A percentile compares a stretch with the other conserved stretches of the same genome.
These are phyloP conservation scores for Rhaphigaster nebulosa DNA, from an alignment of 2,888 invertebrate species.

Conservation along the genomic window DNA sequence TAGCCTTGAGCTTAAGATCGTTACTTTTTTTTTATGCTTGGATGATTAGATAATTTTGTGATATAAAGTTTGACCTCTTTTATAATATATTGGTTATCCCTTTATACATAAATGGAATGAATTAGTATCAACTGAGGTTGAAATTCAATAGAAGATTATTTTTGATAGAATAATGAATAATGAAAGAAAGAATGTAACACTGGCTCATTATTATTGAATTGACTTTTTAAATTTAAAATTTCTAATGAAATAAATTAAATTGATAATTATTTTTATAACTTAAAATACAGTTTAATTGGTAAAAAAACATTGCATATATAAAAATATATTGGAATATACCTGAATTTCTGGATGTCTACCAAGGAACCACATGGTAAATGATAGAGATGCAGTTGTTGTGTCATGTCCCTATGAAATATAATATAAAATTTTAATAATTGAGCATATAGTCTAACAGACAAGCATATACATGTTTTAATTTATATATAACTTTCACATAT, in stretches of 20 bases:
- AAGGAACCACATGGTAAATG: conserved; percentile 71
- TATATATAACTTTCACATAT: too few relatives aligned
- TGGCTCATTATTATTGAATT: too few relatives aligned
- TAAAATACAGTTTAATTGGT: background rate
- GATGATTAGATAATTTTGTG: background rate
- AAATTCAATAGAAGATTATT: background rate
- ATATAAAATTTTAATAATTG: background rate
- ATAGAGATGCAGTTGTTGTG: conserved; percentile 74
- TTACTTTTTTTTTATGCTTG: background rate
- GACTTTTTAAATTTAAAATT: too few relatives aligned
- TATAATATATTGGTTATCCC: background rate
- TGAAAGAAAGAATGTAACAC: too few relatives aligned
- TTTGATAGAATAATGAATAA: too few relatives aligned
- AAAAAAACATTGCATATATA: background rate
- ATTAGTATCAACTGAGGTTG: background rate
- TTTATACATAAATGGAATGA: background rate
- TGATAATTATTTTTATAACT: background rate
- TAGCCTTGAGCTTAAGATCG: too few relatives aligned
- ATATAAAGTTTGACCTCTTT: background rate
- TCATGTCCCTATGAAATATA: conserved; percentile 67
- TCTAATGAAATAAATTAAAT: too few relatives aligned
- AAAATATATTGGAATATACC: background rate
- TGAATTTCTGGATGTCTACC: conserved; percentile 70
- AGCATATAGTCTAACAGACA: too few relatives aligned
- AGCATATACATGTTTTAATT: too few relatives aligned